phyloP scores from a whole-genome alignment of 2,113 vertebrate species.

The Microtus oregoni region DNA sequence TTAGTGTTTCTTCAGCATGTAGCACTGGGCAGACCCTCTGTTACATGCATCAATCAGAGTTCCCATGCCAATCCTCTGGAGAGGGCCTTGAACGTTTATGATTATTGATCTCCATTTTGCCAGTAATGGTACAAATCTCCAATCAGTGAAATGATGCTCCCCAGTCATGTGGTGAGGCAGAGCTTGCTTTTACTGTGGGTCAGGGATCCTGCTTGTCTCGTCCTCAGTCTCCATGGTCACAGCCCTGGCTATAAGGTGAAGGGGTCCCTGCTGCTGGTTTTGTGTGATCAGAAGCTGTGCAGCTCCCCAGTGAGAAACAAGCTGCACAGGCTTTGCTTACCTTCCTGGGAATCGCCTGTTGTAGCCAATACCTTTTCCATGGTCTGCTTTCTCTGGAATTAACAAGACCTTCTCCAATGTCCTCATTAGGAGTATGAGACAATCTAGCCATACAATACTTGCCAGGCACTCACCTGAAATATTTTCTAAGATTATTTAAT shows the following conservation, averaged over 20 bases:
- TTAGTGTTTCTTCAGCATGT: neutral
- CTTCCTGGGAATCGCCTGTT: neutral
- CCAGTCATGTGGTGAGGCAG: neutral
- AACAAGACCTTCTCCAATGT: neutral
- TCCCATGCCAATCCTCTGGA: neutral
- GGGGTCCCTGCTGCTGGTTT: neutral
- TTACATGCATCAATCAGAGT: neutral
- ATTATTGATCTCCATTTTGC: neutral
- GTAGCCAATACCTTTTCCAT: neutral
- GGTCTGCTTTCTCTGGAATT: conserved; percentile 2
- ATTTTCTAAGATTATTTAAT: conserved; percentile 32
- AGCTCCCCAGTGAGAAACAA: neutral
- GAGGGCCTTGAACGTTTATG: neutral
- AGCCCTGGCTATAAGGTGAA: neutral
- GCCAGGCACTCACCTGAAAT: neutral
- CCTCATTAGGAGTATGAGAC: neutral
- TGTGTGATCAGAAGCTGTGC: neutral
- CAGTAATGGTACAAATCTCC: neutral
- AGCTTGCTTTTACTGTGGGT: neutral
- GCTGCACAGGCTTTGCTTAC: neutral
- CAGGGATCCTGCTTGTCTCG: neutral
- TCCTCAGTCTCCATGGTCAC: neutral
- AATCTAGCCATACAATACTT: neutral
- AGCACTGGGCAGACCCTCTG: neutral
- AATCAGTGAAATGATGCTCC: neutral